These are phyloP conservation scores for Azemiops feae DNA, from an alignment of 2,113 vertebrate genomes.

Conservation along the genomic window DNA sequence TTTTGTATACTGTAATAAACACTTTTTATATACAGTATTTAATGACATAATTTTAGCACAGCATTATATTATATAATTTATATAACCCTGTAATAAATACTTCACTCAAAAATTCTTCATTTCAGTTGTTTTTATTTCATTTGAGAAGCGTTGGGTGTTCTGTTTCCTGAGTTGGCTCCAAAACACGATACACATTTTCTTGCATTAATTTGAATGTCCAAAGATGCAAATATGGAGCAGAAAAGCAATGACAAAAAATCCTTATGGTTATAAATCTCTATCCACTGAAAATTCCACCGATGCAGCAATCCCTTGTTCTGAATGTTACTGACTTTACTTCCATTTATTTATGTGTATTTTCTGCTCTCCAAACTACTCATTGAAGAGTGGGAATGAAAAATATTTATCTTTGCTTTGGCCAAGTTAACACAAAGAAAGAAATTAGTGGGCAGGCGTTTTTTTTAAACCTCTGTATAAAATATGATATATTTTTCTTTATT, in stretches of 20 bases:
- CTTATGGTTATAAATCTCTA: neutral
- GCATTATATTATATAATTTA: too few relatives aligned
- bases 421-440: neutral
- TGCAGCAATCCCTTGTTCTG: neutral
- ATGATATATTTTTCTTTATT: neutral
- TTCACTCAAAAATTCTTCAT: conserved; percentile 1
- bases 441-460: neutral
- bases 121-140: conserved; percentile 7
- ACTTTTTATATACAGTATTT: neutral
- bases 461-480: neutral
- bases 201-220: neutral
- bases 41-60: too few relatives aligned
- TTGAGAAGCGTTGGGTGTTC: neutral
- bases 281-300: neutral
- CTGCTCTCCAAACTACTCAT: neutral
- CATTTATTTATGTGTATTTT: neutral
- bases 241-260: neutral
- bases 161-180: neutral
- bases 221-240: neutral
- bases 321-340: neutral
- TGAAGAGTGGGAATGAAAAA: neutral
- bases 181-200: neutral
- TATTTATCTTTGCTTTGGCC: neutral
- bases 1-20: neutral
- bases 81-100: neutral